Base-by-base conservation (phyloP, 2,888 invertebrate species). In the Nomada lathburiana region DNA sequence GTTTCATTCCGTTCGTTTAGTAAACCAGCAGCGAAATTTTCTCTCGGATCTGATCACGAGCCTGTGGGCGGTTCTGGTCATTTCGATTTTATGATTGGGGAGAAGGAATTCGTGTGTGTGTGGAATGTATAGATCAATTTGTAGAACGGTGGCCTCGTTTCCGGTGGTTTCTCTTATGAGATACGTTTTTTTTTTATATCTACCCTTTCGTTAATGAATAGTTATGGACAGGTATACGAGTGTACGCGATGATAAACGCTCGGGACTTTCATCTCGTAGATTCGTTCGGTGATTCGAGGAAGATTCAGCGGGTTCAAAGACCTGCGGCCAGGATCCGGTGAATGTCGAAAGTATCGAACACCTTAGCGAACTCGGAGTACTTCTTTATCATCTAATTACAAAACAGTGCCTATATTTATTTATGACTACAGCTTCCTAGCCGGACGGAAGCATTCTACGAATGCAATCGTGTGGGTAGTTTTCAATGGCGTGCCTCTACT, bases 51-150 rank as follows among this genome's bases (percentile, higher is more conserved):
- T 44, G 64, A 55, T 42, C 47, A 11, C 64, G 16, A 20, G 11
- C 18, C 74, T 36, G 75, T 68, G 62, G 68, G 68, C 75, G 68
- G 60, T 26, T 23, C 29, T 60, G 60, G 52, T 23, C 67, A 20
- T 70, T 57, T 52, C 29, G 55, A 75, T 78, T 79, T 65, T 75
- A 69, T 29, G 63, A 69, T 78, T 42, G 42, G 26, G 16, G 16
- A 23, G 62, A 36, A 36, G 68, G 62, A 78, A 78, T 62, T 36
- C 36, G 55, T 26, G 62, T 26, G 62, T 26, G 62, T 18, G 18
- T 4, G 42, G 63, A 68, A 16, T 16, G 42, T 10, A 52, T 67
- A 67, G 67, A 36, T 68, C 59, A 59, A 53, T 73, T 67, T 53
- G 65, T 13, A 20, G 64, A 72, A 65, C 59, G 64, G 29, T 67